Evolutionary conservation across 2,113 vertebrate species (phyloP).

Genomic region (Nestor notabilis): DNA sequence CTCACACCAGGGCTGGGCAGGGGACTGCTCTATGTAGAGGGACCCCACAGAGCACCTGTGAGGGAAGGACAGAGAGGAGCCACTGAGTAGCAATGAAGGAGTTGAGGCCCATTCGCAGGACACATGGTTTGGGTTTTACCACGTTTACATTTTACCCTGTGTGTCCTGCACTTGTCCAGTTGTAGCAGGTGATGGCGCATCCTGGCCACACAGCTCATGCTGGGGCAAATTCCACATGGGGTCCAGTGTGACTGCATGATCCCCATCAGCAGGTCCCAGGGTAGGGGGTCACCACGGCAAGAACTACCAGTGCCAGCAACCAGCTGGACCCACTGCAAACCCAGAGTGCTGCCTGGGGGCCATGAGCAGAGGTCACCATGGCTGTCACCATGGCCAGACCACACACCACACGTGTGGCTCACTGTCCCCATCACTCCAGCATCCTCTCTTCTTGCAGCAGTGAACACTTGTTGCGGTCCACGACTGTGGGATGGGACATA

Average conservation of each 20-base stretch:
- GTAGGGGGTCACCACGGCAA: neutral
- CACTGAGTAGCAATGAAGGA: neutral
- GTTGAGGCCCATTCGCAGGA: too few species aligned
- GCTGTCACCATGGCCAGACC: neutral
- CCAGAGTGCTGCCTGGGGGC: neutral
- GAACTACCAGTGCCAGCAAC: neutral
- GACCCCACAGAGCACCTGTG: accelerated
- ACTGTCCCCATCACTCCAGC: accelerated
- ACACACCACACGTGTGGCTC: accelerated
- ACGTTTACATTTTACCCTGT: neutral
- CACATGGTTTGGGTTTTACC: neutral
- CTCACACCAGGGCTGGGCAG: neutral
- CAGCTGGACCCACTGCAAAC: accelerated
- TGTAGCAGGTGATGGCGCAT: neutral
- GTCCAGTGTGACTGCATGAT: accelerated
- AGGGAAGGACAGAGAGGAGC: neutral
- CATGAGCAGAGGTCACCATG: neutral
- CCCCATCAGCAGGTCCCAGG: neutral
- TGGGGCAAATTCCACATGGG: neutral
- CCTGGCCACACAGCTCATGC: neutral
- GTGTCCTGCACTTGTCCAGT: neutral
- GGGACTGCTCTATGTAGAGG: neutral
- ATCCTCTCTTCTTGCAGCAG: neutral
- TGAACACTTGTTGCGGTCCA: accelerated
- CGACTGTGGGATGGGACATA: neutral